Evolutionary conservation across 2,888 invertebrate species (phyloP).

Genomic region (Ormia ochracea): DNA sequence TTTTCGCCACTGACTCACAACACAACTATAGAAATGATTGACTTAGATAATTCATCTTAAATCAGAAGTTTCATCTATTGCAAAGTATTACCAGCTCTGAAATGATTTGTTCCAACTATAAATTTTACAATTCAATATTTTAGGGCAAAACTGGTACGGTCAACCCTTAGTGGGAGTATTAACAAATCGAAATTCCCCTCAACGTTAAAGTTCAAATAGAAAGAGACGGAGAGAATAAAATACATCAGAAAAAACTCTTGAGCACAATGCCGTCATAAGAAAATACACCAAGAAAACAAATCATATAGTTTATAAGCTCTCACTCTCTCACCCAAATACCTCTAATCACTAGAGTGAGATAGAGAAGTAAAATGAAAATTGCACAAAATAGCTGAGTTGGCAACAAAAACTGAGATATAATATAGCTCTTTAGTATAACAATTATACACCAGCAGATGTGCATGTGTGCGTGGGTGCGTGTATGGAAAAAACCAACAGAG

Average conservation of each 20-base stretch:
- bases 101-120: too few relatives aligned
- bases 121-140: too few relatives aligned
- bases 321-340: constrained; percentile 37
- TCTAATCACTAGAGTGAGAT: constrained; percentile 41
- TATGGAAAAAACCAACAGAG: constrained; percentile 63
- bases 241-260: background rate
- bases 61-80: too few relatives aligned
- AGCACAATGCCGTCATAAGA: constrained; percentile 51
- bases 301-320: constrained; percentile 6
- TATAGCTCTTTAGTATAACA: background rate
- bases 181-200: constrained; percentile 17
- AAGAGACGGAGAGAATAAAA: constrained; percentile 47
- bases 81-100: too few relatives aligned
- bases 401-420: constrained; percentile 55
- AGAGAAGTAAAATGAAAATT: constrained; percentile 61
- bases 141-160: background rate
- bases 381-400: constrained; percentile 52
- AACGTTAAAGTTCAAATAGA: constrained; percentile 7
- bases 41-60: too few relatives aligned
- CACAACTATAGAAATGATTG: too few relatives aligned
- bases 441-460: background rate
- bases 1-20: too few relatives aligned
- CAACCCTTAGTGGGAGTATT: constrained; percentile 37
- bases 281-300: background rate
- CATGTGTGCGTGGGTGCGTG: background rate